Conservation (phyloP, 2,888 invertebrate genomes). For the Lissocephala sabroskyi region DNA sequence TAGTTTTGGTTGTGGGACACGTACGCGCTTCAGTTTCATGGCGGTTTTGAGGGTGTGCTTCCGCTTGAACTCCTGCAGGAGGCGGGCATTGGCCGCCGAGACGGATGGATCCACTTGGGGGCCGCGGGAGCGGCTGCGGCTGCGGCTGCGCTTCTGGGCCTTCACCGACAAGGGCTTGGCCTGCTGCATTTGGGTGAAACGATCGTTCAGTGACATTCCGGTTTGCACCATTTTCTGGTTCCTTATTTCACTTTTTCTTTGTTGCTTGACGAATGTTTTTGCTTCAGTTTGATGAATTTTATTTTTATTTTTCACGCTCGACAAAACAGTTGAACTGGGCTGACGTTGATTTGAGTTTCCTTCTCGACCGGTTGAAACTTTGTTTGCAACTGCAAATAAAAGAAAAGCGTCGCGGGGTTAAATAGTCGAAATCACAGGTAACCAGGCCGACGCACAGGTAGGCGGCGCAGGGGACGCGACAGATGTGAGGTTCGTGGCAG, state of each 20-base stretch:
- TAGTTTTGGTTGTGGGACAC: constrained; percentile 41
- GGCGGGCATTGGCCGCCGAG: constrained; percentile 66
- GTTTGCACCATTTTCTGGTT: constrained; percentile 71
- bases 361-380: constrained; percentile 24
- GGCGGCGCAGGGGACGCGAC: not conserved
- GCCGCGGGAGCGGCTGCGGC: constrained; percentile 51
- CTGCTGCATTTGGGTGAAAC: constrained; percentile 70
- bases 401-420: constrained; percentile 24
- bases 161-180: too few species aligned
- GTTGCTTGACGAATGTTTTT: not conserved
- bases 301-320: constrained; percentile 5
- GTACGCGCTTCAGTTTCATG: constrained; percentile 71
- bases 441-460: constrained; percentile 16
- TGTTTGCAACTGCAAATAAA: constrained; percentile 39
- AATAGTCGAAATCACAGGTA: constrained; percentile 28
- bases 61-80: constrained; percentile 68
- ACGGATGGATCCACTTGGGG: constrained; percentile 31
- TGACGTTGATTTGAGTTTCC: too few species aligned
- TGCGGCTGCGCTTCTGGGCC: constrained; percentile 36
- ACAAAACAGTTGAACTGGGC: constrained; percentile 17
- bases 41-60: constrained; percentile 71
- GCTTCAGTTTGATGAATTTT: constrained; percentile 2
- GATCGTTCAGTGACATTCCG: constrained; percentile 71
- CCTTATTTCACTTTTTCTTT: not conserved
- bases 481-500: too few species aligned